Evolutionary conservation across 2,113 vertebrate species (phyloP), one percentile per base, ranked within the genome.

Genomic region (Stegastes partitus): DNA sequence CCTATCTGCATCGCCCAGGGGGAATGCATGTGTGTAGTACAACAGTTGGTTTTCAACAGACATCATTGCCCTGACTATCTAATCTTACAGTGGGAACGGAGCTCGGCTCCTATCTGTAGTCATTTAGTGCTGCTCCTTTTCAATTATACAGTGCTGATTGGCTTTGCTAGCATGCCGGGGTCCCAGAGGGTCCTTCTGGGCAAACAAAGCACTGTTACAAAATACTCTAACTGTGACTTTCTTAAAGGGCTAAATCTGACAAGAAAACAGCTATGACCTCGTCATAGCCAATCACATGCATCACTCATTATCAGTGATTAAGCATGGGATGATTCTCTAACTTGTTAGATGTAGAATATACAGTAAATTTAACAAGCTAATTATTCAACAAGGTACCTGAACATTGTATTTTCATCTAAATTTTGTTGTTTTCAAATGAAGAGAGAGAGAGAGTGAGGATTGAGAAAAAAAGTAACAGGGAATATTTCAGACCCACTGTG

Each of bases 101-200:
- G 49, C 57, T 65, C 22, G 44, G 65, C 56, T 68, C 66, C 63
- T 79, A 79, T 86, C 82, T 80, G 66, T 51, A 66, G 74, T 69
- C 80, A 82, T 91, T 87, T 82, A 84, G 76, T 1, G 53, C 73
- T 65, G 82, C 66, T 86, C 77, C 71, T 67, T 90, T 91, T 88
- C 84, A 89, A 80, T 87, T 84, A 84, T 69, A 84, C 65, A 63
- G 19, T 42, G 12, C 80, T 77, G 71, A 86, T 87, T 82, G 69
- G 68, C 69, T 89, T 62, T 62, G 49, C 81, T 53, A 53, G 37
- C 75, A 65, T 21, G 54, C 47, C 9, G 26, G 25, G 44, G 79
- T 87, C 84, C 85, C 83, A 50, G 58, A 57, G 79, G 85, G 62
- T 70, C 66, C 68, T 49, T 77, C 58, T 56, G 56, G 69, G 42